Conservation (phyloP, 2,797 vertebrate genomes). For the Premnoplex brunnescens region DNA sequence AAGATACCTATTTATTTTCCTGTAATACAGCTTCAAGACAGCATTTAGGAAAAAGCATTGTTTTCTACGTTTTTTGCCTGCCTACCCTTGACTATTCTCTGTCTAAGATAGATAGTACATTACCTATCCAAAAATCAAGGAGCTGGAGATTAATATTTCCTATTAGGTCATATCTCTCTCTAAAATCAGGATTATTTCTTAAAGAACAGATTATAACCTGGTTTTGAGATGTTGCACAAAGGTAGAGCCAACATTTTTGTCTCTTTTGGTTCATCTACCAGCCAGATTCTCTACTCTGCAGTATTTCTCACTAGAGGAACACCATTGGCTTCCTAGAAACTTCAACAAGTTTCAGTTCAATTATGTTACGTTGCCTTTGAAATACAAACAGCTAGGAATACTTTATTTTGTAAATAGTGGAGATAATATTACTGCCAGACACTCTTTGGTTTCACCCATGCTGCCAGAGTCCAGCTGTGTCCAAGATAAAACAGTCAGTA, state of each 20-base stretch:
- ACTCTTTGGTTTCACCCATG: not conserved
- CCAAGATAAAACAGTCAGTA: not conserved
- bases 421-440: not conserved
- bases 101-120: not conserved
- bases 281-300: not conserved
- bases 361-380: not conserved
- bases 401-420: not conserved
- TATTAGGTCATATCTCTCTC: not conserved
- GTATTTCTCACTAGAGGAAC: not conserved
- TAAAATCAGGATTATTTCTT: not conserved
- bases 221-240: not conserved
- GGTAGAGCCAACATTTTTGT: not conserved
- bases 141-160: not conserved
- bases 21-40: not conserved
- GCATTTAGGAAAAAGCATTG: not conserved
- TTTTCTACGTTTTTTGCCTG: not conserved
- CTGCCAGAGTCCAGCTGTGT: not conserved
- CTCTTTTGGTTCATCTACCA: not conserved
- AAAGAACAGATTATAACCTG: not conserved
- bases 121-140: not conserved
- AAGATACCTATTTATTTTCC: slow-evolving; percentile 31
- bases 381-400: not conserved
- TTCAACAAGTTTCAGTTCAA: not conserved
- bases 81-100: not conserved
- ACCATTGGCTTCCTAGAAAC: not conserved